Evolutionary conservation across 1,140 invertebrate genomes (phyloP), one percentile per base, ranked within the genome.

Genomic region (Theocolax elegans): DNA sequence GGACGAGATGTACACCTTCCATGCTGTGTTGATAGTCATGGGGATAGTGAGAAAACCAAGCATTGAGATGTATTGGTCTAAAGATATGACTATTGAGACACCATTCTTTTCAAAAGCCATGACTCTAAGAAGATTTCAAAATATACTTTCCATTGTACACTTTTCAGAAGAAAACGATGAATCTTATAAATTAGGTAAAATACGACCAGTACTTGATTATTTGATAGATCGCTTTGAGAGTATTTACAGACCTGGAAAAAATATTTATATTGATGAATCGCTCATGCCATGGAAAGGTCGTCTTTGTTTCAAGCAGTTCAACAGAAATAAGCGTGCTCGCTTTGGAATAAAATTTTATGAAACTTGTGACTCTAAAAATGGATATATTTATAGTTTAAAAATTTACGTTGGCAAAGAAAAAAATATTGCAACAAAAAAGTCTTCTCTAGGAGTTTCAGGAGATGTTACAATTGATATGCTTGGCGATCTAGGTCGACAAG

Each of bases 1-100:
- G 42, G 23, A 66, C 19, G 35, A 72, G 48, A 60, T 51, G 19
- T 59, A 46, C n/a, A 48, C 40, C 3, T 48, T 63, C 25, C 27
- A 48, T 21, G 59, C 21, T n/a, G 15, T 63, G 27, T 15, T 63
- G 6, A 17, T 63, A 31, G 21, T 62, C 8, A 63, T 63, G 59
- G 59, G 40, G 17, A 48, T n/a, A n/a, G n/a, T n/a, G n/a, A n/a
- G n/a, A n/a, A n/a, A n/a, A n/a, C n/a, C n/a, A n/a, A n/a, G n/a
- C n/a, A n/a, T n/a, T n/a, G n/a, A n/a, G n/a, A n/a, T n/a, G n/a
- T n/a, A n/a, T n/a, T n/a, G n/a, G n/a, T 63, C 59, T 29, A 63
- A 15, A 29, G 23, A 48, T 48, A 10, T 31, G 3, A 60, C 44
- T 9, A 42, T 60, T 21, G 35, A 60, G 27, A 60, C 38, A 23